Conservation (phyloP, 2,888 invertebrate genomes). For the Drosophila antonietae region DNA sequence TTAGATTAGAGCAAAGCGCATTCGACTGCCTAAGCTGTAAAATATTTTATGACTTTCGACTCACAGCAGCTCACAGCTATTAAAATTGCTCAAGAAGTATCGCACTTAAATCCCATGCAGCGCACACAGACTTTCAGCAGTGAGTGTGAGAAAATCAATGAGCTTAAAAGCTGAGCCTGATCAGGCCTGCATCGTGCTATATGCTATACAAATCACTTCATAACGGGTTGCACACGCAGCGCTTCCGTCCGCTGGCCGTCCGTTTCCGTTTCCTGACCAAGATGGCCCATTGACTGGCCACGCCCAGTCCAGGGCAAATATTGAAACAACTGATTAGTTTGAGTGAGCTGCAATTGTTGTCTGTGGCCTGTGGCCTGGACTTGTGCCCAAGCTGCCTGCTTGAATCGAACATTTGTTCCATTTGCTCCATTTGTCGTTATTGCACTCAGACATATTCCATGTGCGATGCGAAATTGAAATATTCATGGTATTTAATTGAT, state of each 20-base stretch:
- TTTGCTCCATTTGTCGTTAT: conserved; percentile 52
- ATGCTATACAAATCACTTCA: conserved; percentile 36
- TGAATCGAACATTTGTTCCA: conserved; percentile 17
- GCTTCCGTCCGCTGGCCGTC: conserved; percentile 59
- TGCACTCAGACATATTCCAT: conserved; percentile 35
- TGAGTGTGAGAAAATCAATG: conserved; percentile 70
- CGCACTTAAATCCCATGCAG: conserved; percentile 12
- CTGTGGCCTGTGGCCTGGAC: background rate
- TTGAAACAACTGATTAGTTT: conserved; percentile 78
- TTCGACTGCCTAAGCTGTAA: background rate
- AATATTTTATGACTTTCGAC: background rate
- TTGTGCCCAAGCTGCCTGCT: too few species aligned
- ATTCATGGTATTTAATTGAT: conserved; percentile 69
- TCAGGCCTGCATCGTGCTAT: background rate
- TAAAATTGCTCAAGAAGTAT: conserved; percentile 27
- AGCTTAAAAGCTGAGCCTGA: conserved; percentile 42
- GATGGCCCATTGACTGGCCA: conserved; percentile 2
- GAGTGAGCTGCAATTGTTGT: conserved; percentile 50
- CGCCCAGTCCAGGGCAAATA: conserved; percentile 54
- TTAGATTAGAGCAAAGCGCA: background rate
- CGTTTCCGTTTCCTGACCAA: conserved; percentile 61
- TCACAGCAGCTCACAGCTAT: conserved; percentile 8
- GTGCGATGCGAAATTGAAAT: conserved; percentile 50
- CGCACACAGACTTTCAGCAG: conserved; percentile 20
- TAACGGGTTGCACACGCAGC: conserved; percentile 55